phyloP scores from a whole-genome alignment of 2,797 vertebrate genomes.

The Alfaro cultratus region DNA sequence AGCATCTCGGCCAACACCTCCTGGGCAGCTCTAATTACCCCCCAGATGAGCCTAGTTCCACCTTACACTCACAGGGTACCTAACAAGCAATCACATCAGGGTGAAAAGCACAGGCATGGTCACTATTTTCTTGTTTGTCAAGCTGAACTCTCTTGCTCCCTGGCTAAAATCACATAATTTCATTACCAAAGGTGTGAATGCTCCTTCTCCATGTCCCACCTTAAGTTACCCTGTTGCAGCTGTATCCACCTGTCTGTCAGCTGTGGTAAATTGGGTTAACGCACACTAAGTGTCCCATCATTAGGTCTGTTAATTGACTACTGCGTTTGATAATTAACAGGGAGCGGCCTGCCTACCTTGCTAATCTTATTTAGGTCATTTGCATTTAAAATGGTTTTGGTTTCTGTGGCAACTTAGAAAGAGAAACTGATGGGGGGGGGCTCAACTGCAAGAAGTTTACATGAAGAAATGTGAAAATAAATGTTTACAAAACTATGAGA shows the following conservation, averaged over 20 bases:
- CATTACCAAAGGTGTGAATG: slow-evolving; percentile 11
- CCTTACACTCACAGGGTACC: slow-evolving; percentile 48
- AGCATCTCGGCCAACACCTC: slow-evolving; percentile 60
- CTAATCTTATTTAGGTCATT: slow-evolving; percentile 83
- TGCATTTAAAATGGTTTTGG: slow-evolving; percentile 82
- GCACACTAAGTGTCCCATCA: slow-evolving; percentile 79
- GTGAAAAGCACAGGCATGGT: slow-evolving; percentile 5
- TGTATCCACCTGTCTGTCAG: slow-evolving; percentile 63
- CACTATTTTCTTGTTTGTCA: slow-evolving; percentile 8
- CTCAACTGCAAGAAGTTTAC: slow-evolving; percentile 26
- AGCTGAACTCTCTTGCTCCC: slow-evolving; percentile 10
- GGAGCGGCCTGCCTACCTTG: slow-evolving; percentile 74
- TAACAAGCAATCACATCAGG: slow-evolving; percentile 8
- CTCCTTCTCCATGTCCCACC: slow-evolving; percentile 37
- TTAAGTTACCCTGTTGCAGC: slow-evolving; percentile 59
- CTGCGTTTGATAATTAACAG: slow-evolving; percentile 82
- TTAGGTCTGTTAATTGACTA: slow-evolving; percentile 82
- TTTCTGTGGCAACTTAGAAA: slow-evolving; percentile 62
- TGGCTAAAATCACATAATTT: slow-evolving; percentile 12
- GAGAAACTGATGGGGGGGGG: slow-evolving; percentile 44
- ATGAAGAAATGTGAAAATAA: slow-evolving; percentile 36
- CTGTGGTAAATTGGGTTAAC: slow-evolving; percentile 79
- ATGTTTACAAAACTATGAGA: background rate
- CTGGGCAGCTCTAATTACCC: slow-evolving; percentile 56
- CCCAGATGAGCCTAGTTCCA: slow-evolving; percentile 48